phyloP scores from a whole-genome alignment of 2,113 vertebrate species.

The Melanocharis versteri region DNA sequence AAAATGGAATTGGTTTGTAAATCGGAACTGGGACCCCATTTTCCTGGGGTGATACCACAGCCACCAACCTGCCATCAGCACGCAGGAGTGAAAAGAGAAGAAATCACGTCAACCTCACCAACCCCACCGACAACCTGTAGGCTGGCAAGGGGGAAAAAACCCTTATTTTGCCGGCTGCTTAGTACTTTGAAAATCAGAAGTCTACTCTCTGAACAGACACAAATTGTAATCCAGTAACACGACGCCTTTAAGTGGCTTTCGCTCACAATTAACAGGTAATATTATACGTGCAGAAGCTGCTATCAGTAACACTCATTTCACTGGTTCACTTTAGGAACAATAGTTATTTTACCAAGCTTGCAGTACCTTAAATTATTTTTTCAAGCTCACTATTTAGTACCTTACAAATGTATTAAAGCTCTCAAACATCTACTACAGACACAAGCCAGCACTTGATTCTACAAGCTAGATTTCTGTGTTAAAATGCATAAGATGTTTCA shows the following conservation, averaged over 20 bases:
- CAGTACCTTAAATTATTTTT: not conserved
- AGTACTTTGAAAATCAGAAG: not conserved
- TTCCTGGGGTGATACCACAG: not conserved
- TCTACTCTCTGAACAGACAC: not conserved
- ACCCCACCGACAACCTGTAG: not conserved
- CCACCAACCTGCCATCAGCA: not conserved
- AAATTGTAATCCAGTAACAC: conserved; percentile 11
- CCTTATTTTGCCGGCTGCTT: not conserved
- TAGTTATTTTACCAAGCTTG: not conserved
- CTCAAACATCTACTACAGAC: not conserved
- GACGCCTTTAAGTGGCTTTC: conserved; percentile 26
- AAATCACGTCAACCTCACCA: not conserved
- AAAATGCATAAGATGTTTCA: not conserved
- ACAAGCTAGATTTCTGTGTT: not conserved
- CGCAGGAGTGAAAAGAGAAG: not conserved
- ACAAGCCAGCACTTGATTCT: not conserved
- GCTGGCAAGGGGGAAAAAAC: not conserved
- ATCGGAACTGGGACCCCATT: not conserved
- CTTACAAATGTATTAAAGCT: not conserved
- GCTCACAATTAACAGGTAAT: conserved; percentile 5
- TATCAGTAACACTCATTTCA: not conserved
- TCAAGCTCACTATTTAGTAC: not conserved
- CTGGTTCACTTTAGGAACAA: not conserved
- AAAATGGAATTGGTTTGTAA: not conserved
- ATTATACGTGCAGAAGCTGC: not conserved